These are phyloP conservation scores for Semnornis frantzii DNA, from an alignment of 2,113 vertebrate genomes.

Conservation along the genomic window DNA sequence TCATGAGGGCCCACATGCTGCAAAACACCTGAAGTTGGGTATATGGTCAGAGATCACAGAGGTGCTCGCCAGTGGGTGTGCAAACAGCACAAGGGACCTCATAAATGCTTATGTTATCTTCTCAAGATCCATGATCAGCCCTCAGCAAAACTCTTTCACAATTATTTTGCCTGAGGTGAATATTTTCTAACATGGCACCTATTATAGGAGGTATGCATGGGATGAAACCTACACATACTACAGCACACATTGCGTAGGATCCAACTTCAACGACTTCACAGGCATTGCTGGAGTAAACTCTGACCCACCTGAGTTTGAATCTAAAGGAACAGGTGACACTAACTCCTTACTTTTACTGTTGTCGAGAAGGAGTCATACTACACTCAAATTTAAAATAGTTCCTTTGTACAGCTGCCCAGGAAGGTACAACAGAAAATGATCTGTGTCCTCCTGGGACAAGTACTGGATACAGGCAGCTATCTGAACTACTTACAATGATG, in stretches of 20 bases:
- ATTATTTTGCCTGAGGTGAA: background rate
- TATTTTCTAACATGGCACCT: background rate
- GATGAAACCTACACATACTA: background rate
- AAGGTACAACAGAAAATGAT: background rate
- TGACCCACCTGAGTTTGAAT: background rate
- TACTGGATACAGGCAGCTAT: background rate
- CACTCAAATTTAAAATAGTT: background rate
- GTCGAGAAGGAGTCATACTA: background rate
- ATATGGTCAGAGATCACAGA: background rate
- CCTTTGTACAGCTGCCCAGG: background rate
- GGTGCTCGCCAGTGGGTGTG: background rate
- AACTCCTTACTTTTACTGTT: background rate
- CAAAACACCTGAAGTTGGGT: background rate
- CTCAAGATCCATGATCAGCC: background rate
- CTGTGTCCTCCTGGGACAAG: background rate
- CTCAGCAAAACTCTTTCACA: background rate
- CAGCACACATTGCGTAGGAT: background rate
- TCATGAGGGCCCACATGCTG: background rate
- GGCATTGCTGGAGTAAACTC: accelerated
- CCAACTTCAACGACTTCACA: background rate
- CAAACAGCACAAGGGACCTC: background rate
- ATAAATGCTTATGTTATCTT: background rate
- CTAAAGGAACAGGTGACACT: background rate
- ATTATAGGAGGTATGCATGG: background rate
- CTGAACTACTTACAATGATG: background rate